phyloP scores from a whole-genome alignment of 1,140 invertebrate species.

The Apis cerana region DNA sequence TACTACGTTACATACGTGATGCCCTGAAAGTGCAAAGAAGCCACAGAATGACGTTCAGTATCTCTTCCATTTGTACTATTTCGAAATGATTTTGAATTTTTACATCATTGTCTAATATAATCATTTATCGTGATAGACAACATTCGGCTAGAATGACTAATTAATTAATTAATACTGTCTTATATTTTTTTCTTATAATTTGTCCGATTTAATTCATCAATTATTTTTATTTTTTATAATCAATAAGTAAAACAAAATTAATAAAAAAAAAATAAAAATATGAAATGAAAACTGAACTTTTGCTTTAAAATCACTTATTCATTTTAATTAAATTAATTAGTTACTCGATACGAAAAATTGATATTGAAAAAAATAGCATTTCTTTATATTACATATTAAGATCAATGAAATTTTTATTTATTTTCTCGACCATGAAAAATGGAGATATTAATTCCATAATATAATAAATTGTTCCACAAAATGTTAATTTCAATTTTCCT shows the following conservation, averaged over 20 bases:
- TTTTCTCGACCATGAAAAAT: neutral
- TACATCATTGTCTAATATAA: neutral
- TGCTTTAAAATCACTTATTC: too few relatives aligned
- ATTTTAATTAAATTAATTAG: neutral
- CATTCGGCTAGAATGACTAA: neutral
- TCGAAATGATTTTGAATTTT: constrained; percentile 22
- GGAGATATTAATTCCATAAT: neutral
- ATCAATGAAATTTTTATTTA: neutral
- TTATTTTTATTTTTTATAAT: neutral
- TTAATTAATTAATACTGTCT: neutral
- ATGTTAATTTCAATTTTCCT: neutral
- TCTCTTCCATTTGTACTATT: constrained; percentile 2
- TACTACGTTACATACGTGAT: neutral
- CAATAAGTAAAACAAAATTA: neutral
- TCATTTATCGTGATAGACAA: neutral
- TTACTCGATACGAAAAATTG: neutral
- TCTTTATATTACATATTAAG: neutral
- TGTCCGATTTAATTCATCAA: neutral
- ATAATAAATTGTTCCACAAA: neutral
- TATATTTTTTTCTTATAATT: too few relatives aligned
- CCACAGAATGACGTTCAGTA: neutral
- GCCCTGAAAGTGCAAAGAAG: constrained; percentile 35
- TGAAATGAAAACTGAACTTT: neutral
- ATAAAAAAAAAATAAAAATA: neutral
- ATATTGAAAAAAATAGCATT: neutral